Conservation (phyloP, 2,113 vertebrate species). For the Hydrolagus affinis region DNA sequence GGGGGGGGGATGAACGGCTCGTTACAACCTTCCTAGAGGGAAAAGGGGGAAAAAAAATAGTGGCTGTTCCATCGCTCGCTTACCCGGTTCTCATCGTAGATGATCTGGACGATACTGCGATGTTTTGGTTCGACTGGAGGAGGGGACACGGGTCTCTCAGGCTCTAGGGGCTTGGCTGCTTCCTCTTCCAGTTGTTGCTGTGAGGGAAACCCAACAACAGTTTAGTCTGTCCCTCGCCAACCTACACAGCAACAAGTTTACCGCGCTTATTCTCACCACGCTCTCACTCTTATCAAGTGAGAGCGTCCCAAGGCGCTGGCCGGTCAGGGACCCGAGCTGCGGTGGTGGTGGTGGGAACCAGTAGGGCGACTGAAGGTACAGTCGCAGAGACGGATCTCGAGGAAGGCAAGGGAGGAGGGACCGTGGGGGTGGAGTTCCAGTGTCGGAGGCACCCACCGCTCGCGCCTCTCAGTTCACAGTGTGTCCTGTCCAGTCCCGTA, state of each 20-base stretch:
- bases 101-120: constrained; percentile 97
- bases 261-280: no score
- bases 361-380: no score
- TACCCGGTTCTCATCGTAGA: constrained; percentile 97
- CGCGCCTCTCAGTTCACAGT: neutral
- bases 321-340: no score
- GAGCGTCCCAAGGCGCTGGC: no score
- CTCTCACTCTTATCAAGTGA: no score
- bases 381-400: no score
- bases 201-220: constrained; percentile 53
- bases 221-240: constrained; percentile 7
- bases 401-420: no score
- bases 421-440: no score
- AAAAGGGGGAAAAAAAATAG: neutral
- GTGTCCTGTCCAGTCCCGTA: constrained; percentile 41
- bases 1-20: neutral
- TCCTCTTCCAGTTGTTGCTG: constrained; percentile 99
- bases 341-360: no score
- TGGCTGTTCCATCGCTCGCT: constrained; percentile 37
- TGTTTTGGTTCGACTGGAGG: constrained; percentile 97
- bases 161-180: constrained; percentile 93
- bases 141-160: constrained; percentile 88
- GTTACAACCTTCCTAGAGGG: neutral
- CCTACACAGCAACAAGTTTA: neutral
- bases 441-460: no score